Evolutionary conservation across 1,140 invertebrate species (phyloP).

Genomic region (Tyrophagus putrescentiae): DNA sequence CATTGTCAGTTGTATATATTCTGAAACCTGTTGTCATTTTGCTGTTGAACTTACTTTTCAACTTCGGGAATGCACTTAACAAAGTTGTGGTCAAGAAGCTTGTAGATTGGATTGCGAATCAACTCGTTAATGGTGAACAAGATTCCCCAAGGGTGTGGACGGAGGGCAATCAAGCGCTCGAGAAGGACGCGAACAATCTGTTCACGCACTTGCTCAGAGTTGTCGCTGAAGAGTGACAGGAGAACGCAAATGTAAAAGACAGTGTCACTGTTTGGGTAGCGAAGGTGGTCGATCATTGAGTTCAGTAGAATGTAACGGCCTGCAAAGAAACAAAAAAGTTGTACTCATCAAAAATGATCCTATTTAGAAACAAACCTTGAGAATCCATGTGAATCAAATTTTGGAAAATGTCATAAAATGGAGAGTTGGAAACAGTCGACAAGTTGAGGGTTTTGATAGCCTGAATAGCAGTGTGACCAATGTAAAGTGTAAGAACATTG

Average conservation of each 20-base stretch:
- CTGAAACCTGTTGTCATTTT: no score
- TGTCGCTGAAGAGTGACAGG: slow-evolving; percentile 85
- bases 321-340: slow-evolving; percentile 30
- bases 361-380: slow-evolving; percentile 47
- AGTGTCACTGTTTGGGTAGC: slow-evolving; percentile 98
- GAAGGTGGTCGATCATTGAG: slow-evolving; percentile 91
- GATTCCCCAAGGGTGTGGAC: slow-evolving; percentile 97
- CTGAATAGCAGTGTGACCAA: slow-evolving; percentile 42
- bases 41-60: slow-evolving; percentile 19
- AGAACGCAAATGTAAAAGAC: slow-evolving; percentile 97
- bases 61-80: slow-evolving; percentile 90
- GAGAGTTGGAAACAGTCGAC: slow-evolving; percentile 86
- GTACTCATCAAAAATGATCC: slow-evolving; percentile 15
- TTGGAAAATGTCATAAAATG: slow-evolving; percentile 99
- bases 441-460: slow-evolving; percentile 65
- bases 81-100: slow-evolving; percentile 98
- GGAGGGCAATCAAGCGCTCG: slow-evolving; percentile 89
- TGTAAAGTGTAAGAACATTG: slow-evolving; percentile 92
- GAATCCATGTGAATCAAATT: slow-evolving; percentile 94
- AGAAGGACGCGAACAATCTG: slow-evolving; percentile 71
- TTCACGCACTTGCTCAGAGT: slow-evolving; percentile 82
- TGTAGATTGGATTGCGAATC: slow-evolving; percentile 96
- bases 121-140: slow-evolving; percentile 97
- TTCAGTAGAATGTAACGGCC: slow-evolving; percentile 87
- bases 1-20: no score